Base-by-base conservation (phyloP, 2,888 invertebrate species). In the Byasa hedistus region DNA sequence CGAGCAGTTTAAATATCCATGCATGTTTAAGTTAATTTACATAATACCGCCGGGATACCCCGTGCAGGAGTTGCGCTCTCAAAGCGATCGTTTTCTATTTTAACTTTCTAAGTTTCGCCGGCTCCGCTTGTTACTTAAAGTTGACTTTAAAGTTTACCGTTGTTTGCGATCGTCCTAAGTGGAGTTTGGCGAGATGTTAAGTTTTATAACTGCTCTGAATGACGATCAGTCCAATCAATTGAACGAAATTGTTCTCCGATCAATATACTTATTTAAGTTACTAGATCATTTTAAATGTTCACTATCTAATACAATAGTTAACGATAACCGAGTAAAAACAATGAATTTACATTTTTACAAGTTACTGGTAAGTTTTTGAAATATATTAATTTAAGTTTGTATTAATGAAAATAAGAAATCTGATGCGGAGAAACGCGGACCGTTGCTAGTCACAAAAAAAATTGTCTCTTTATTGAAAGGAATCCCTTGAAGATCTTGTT, bases 81-180 rank as follows among this genome's bases (percentile, higher is more conserved):
- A 39, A 65, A 65, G 65, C 57, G 61, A 65, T 61, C 52, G 57
- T 57, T 56, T 65, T 61, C 51, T 65, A 57, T 65, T 61, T 57
- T 57, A 65, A 65, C 59, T 59, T 60, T 48, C 54, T 56, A 66
- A 57, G 61, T 66, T 66, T 52, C n/a, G 36, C 61, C 61, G 58
- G 64, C 66, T 57, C 57, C 32, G 56, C 61, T 59, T 64, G 61
- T 58, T 64, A 64, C 61, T 58, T 61, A 65, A 65, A 60, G 52
- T 66, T 64, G 60, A 64, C 63, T 60, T 61, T 44, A 66, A 66
- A 61, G 57, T 66, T 66, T 66, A 61, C 48, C 56, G 57, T 61
- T 61, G 65, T 65, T 61, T 61, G 60, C 64, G 58, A 58, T 64
- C 58, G 51, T 64, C 52, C 23, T 32, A 44, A 54, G 64, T 54